Base-by-base conservation (phyloP, 2,113 vertebrate species). In the Anas platyrhynchos region DNA sequence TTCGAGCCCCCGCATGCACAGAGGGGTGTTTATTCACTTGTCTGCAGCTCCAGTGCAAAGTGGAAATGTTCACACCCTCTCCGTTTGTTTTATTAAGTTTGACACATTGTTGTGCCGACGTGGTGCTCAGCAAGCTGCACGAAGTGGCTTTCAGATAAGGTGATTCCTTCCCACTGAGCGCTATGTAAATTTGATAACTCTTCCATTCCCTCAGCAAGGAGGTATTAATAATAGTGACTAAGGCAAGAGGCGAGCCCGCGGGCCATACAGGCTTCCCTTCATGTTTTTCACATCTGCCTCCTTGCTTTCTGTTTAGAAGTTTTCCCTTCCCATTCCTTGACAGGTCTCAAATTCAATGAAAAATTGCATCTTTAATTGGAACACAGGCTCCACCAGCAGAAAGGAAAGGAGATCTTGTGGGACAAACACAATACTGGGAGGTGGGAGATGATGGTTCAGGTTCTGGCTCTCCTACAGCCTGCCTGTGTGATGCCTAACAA, bases 361-460 rank as follows among this genome's bases (percentile, higher is more conserved):
- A 84, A 86, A 93, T 88, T 34, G 31, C 36, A 11, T 65, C 50
- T 88, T 90, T 88, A 94, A 86, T 93, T 74, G 89, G 73, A 96
- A 91, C 2, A 3, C 75, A 66, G 82, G n/a, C 46, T 94, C 32
- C 34, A 44, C 13, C 5, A 55, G 43, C 67, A 95, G 78, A 63
- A 89, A n/a, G 83, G 22, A 77, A 83, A 74, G 72, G 56, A 54
- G 67, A 81, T 72, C 89, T 78, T 86, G 16, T 90, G 92, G 86
- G 86, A 91, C 62, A 81, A 75, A 56, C 43, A 67, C 55, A 65
- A 21, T 76, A 26, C 3, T 16, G 26, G 44, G 58, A 90, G 61
- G 46, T 61, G 65, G 61, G 32, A 67, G 93, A 93, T 58, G 36
- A 32, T 63, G 65, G 56, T 13, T 61, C 32, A 65, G 32, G 26